Conservation (phyloP, 2,797 vertebrate species). For the Crenichthys baileyi region DNA sequence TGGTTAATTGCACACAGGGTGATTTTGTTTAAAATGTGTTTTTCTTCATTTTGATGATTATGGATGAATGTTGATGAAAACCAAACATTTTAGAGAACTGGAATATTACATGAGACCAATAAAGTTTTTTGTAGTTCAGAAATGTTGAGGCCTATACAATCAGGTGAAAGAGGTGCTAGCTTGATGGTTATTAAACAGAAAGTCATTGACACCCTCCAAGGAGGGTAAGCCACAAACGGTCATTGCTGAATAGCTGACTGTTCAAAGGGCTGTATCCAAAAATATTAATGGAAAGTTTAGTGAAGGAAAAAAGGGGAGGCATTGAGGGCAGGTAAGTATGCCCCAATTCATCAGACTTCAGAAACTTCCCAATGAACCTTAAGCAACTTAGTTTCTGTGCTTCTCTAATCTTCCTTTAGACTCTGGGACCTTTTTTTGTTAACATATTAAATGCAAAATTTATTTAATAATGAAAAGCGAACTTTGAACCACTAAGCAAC, state of each 20-base stretch:
- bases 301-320: background rate
- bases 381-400: background rate
- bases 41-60: background rate
- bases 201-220: background rate
- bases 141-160: background rate
- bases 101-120: background rate
- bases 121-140: background rate
- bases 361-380: background rate
- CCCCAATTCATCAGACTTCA: background rate
- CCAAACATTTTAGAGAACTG: background rate
- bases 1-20: background rate
- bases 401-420: background rate
- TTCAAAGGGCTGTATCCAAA: background rate
- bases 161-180: background rate
- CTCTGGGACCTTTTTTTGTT: background rate
- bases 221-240: no score
- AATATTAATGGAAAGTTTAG: constrained; percentile 1
- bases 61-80: background rate
- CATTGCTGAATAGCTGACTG: background rate
- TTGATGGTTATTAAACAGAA: background rate
- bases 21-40: background rate
- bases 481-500: background rate
- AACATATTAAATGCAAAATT: background rate
- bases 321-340: background rate
- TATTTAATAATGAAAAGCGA: background rate